Conservation (phyloP, 2,888 invertebrate genomes). For the Oscheius sp. region DNA sequence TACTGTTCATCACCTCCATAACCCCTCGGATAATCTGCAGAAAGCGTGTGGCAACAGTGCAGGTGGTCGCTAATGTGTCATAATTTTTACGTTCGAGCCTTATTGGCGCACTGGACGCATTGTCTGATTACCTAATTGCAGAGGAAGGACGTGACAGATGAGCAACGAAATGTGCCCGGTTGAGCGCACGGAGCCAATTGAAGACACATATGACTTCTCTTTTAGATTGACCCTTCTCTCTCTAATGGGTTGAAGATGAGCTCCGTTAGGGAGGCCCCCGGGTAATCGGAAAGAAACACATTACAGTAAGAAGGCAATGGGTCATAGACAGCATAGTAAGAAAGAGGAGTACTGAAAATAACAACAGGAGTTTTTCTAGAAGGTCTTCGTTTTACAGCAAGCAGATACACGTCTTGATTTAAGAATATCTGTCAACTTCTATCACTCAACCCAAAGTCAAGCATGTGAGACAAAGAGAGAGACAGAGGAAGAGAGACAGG, state of each 20-base stretch:
- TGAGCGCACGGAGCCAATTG: slow-evolving; percentile 31
- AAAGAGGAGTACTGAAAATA: not conserved
- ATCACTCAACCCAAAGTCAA: too few species aligned
- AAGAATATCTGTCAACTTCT: too few species aligned
- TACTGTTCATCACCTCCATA: not conserved
- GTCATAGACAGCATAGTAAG: not conserved
- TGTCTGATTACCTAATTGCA: slow-evolving; percentile 36
- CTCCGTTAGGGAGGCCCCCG: slow-evolving; percentile 14
- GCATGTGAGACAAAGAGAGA: too few species aligned
- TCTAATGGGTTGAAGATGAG: not conserved
- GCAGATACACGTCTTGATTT: too few species aligned
- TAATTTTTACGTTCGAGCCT: slow-evolving; percentile 34
- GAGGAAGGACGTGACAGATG: slow-evolving; percentile 35
- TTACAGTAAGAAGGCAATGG: slow-evolving; percentile 35
- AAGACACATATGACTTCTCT: slow-evolving; percentile 12
- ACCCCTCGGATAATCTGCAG: not conserved
- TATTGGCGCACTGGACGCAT: slow-evolving; percentile 35
- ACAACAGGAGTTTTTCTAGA: too few species aligned
- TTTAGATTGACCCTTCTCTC: not conserved
- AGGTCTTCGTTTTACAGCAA: too few species aligned
- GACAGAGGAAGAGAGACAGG: too few species aligned
- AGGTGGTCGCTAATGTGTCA: slow-evolving; percentile 37
- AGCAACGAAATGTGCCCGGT: slow-evolving; percentile 33
- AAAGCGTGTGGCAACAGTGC: slow-evolving; percentile 32
- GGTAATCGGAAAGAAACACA: slow-evolving; percentile 25